Conservation (phyloP, 2,888 invertebrate species). For the Aplocera efformata region DNA sequence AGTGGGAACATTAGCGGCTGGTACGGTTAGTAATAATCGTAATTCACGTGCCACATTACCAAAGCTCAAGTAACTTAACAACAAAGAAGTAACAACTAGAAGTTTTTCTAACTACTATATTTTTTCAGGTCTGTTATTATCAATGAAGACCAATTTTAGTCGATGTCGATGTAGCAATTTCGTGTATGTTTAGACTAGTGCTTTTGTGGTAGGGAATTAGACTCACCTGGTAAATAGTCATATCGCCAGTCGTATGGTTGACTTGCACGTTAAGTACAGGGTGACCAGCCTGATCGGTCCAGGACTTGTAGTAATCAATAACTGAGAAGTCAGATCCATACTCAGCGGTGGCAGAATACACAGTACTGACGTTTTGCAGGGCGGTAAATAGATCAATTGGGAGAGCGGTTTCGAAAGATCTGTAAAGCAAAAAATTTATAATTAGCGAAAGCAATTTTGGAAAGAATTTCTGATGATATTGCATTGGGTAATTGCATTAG, state of each 20-base stretch:
- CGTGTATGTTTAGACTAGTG: background rate
- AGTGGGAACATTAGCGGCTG: too few species aligned
- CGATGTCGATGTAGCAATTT: too few species aligned
- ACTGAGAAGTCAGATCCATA: constrained; percentile 59
- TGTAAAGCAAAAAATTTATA: constrained; percentile 26
- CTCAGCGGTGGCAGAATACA: constrained; percentile 43
- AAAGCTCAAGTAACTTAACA: too few species aligned
- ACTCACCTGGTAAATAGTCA: constrained; percentile 67
- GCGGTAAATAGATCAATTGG: constrained; percentile 75
- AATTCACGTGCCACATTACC: too few species aligned
- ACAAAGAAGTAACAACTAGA: too few species aligned
- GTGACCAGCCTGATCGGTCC: constrained; percentile 81
- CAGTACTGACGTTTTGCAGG: constrained; percentile 54
- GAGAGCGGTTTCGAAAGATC: constrained; percentile 55
- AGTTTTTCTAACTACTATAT: too few species aligned
- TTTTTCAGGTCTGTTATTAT: too few species aligned
- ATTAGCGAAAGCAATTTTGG: too few species aligned
- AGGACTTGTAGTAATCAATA: constrained; percentile 62
- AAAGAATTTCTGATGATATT: too few species aligned
- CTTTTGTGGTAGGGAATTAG: background rate
- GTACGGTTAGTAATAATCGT: too few species aligned
- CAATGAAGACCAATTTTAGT: too few species aligned
- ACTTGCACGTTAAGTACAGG: constrained; percentile 80
- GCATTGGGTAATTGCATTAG: too few species aligned
- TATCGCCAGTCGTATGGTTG: constrained; percentile 59